These are phyloP conservation scores for Lithobates pipiens DNA, from an alignment of 2,797 vertebrate species.

Conservation along the genomic window DNA sequence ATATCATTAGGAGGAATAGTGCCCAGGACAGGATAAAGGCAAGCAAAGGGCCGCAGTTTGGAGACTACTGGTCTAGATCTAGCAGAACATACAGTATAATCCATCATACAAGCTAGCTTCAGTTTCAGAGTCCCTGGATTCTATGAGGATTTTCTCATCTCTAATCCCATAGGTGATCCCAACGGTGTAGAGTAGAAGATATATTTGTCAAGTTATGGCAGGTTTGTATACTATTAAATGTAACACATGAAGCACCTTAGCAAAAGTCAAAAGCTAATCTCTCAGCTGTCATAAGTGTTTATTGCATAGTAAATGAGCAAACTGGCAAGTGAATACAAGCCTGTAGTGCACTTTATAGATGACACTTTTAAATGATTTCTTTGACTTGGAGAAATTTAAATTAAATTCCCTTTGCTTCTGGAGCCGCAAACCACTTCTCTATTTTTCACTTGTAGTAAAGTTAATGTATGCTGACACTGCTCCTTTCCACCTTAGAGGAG, in stretches of 20 bases:
- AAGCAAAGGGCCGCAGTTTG: no score
- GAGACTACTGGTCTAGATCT: no score
- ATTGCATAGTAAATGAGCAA: background rate
- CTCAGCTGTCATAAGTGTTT: constrained; percentile 12
- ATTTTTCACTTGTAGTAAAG: background rate
- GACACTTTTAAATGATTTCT: constrained; percentile 62
- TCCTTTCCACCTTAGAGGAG: background rate
- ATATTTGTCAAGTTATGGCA: background rate
- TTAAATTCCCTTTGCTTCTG: constrained; percentile 6
- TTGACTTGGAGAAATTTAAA: background rate
- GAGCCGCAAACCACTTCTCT: background rate
- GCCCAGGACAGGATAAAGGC: no score
- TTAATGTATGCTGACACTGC: constrained; percentile 2
- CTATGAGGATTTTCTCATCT: background rate
- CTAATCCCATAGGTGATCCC: background rate
- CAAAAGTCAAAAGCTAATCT: constrained; percentile 28
- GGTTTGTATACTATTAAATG: constrained; percentile 15
- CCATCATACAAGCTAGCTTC: no score
- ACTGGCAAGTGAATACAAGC: constrained; percentile 1
- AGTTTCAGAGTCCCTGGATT: no score
- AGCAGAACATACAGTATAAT: no score
- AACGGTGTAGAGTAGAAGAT: background rate
- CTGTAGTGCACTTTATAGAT: constrained; percentile 1
- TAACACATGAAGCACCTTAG: background rate
- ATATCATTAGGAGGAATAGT: no score